phyloP scores from a whole-genome alignment of 2,797 vertebrate genomes.

The Acipenser oxyrinchus region DNA sequence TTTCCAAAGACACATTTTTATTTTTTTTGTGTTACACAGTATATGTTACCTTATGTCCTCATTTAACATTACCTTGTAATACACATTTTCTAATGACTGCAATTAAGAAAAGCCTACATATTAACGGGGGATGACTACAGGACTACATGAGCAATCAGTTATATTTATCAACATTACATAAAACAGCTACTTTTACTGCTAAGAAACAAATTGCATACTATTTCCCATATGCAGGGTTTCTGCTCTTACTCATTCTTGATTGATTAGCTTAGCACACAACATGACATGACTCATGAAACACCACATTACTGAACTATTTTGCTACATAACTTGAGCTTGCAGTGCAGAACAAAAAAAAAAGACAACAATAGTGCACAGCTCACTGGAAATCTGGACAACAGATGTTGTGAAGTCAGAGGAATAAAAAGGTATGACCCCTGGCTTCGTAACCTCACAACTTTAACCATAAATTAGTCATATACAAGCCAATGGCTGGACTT shows the following conservation, averaged over 20 bases:
- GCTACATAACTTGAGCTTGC: not conserved
- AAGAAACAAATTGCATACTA: constrained; percentile 30
- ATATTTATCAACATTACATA: constrained; percentile 46
- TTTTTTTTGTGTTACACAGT: too few species aligned
- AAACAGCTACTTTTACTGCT: constrained; percentile 1
- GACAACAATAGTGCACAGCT: constrained; percentile 11
- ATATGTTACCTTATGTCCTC: too few species aligned
- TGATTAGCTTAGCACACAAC: constrained; percentile 34
- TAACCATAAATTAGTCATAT: constrained; percentile 35
- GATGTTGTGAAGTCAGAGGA: constrained; percentile 36
- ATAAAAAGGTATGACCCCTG: constrained; percentile 30
- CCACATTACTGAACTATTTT: constrained; percentile 17
- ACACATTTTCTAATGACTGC: too few species aligned
- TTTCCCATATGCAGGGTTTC: constrained; percentile 21
- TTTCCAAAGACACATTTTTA: too few species aligned
- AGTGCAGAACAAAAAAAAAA: not conserved
- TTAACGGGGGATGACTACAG: too few species aligned
- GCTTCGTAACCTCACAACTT: constrained; percentile 37
- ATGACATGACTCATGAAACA: constrained; percentile 39
- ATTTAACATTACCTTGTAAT: too few species aligned
- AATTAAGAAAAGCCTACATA: too few species aligned
- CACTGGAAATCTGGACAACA: constrained; percentile 40
- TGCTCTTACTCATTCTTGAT: constrained; percentile 22
- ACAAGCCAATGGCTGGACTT: constrained; percentile 26
- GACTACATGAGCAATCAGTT: constrained; percentile 14